Evolutionary conservation across 1,140 invertebrate species (phyloP).

Genomic region (Potamilus streckersoni): DNA sequence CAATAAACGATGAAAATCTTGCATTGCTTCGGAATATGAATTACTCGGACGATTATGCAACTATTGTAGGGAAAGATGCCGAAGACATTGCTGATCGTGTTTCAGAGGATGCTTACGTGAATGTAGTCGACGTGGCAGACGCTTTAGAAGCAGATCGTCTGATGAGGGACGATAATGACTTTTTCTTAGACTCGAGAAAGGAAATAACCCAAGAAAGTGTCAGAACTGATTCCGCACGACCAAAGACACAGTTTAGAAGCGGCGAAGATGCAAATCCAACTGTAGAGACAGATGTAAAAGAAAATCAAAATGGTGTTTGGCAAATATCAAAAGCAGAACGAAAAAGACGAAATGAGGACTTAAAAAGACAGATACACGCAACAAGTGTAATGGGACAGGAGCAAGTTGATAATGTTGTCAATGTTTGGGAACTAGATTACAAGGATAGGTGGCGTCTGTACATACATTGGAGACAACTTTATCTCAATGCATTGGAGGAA

Average conservation of each 20-base stretch:
- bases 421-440: conserved; percentile 54
- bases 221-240: conserved; percentile 4
- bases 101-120: too few species aligned
- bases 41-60: too few species aligned
- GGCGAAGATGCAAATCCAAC: conserved; percentile 4
- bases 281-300: conserved; percentile 7
- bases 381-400: background rate
- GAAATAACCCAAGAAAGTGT: conserved; percentile 7
- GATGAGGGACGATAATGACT: conserved; percentile 8
- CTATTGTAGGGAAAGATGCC: too few species aligned
- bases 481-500: conserved; percentile 53
- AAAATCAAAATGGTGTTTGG: conserved; percentile 12
- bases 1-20: background rate
- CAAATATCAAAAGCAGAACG: conserved; percentile 13
- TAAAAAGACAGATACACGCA: conserved; percentile 20
- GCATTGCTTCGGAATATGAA: background rate
- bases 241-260: background rate
- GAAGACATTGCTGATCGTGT: too few species aligned
- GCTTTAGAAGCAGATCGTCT: too few species aligned
- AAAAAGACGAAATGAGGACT: conserved; percentile 24
- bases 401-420: conserved; percentile 46
- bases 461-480: conserved; percentile 51
- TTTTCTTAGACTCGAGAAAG: conserved; percentile 20
- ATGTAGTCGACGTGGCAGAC: too few species aligned
- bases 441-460: conserved; percentile 63